A percentile compares a stretch with the other conserved stretches of the same genome.
Conservation (phyloP, 2,113 vertebrate species). For the Saccopteryx bilineata region DNA sequence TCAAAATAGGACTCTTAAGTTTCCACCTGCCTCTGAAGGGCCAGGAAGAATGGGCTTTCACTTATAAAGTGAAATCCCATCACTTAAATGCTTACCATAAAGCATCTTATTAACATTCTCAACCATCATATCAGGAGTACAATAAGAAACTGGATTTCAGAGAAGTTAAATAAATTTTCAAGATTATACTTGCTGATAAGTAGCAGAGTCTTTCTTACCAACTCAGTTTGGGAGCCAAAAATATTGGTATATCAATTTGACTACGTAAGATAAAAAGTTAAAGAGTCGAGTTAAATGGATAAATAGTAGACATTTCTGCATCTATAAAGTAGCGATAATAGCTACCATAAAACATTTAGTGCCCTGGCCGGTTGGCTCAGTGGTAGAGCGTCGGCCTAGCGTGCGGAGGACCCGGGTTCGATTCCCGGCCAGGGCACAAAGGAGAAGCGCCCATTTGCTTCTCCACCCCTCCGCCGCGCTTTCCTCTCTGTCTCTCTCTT, state of each 20-base stretch:
- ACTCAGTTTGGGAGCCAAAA: neutral
- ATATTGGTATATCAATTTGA: neutral
- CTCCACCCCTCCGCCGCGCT: too few species aligned
- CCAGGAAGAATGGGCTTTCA: neutral
- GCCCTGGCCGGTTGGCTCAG: too few species aligned
- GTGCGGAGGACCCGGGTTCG: too few species aligned
- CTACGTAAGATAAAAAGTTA: neutral
- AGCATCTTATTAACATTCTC: neutral
- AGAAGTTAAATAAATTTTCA: neutral
- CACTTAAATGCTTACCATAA: neutral
- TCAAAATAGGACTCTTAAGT: neutral
- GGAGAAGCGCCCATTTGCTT: too few species aligned
- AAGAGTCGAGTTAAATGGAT: neutral
- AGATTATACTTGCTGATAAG: neutral
- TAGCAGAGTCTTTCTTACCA: constrained; percentile 27
- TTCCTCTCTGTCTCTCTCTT: too few species aligned
- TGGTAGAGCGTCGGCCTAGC: too few species aligned
- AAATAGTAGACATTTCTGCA: neutral
- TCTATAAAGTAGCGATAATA: neutral
- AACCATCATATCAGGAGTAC: neutral
- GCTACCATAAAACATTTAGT: neutral
- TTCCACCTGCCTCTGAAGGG: neutral
- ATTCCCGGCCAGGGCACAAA: too few species aligned
- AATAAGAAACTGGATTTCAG: neutral
- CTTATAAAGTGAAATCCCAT: neutral